A percentile compares a stretch with the other conserved stretches of the same genome.
phyloP scores from a whole-genome alignment of 1,140 invertebrate species.

The Cyclargus thomasi region DNA sequence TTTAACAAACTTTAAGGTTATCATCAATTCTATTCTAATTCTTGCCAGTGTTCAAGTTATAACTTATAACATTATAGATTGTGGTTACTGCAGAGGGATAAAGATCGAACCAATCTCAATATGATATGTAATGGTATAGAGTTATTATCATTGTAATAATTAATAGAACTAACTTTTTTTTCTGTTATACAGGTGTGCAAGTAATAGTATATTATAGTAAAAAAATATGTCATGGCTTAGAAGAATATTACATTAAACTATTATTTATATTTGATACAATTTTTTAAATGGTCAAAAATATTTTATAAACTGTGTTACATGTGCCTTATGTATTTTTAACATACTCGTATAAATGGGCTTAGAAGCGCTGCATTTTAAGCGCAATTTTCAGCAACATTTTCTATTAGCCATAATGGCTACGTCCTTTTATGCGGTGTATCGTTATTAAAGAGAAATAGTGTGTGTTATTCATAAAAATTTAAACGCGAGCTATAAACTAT shows the following conservation, averaged over 20 bases:
- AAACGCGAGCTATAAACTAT: constrained; percentile 12
- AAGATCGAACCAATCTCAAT: too few species aligned
- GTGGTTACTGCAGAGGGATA: too few species aligned
- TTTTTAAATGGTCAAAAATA: not conserved
- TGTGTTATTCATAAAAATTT: constrained; percentile 18
- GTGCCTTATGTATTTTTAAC: not conserved
- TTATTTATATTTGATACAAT: too few species aligned
- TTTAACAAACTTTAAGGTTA: constrained; percentile 10
- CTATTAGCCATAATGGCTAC: constrained; percentile 15
- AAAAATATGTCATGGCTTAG: too few species aligned
- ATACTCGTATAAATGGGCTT: constrained; percentile 9
- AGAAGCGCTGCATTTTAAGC: constrained; percentile 17
- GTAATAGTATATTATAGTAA: not conserved
- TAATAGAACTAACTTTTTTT: too few species aligned
- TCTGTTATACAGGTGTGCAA: too few species aligned
- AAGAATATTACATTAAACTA: too few species aligned
- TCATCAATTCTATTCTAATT: not conserved
- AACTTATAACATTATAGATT: not conserved
- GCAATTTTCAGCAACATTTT: constrained; percentile 18
- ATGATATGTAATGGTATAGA: too few species aligned
- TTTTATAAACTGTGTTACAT: not conserved
- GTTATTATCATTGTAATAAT: too few species aligned
- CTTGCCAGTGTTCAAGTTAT: constrained; percentile 6
- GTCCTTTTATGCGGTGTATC: constrained; percentile 18
- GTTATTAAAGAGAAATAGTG: constrained; percentile 18